phyloP scores from a whole-genome alignment of 2,888 invertebrate genomes.

The Eilema sororculum region DNA sequence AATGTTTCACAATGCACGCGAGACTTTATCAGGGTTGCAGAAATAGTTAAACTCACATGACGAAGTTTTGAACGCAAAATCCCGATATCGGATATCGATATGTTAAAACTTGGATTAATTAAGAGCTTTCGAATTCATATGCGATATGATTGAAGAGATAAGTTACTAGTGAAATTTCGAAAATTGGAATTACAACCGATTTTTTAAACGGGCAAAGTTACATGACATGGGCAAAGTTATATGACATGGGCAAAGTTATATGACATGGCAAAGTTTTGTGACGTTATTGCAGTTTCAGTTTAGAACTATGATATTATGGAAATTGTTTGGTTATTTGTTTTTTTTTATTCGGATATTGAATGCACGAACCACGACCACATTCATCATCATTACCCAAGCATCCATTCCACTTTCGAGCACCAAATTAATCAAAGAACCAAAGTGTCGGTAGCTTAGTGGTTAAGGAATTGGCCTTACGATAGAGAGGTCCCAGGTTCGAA shows the following conservation, averaged over 20 bases:
- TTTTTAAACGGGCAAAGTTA: not conserved
- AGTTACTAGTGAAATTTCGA: not conserved
- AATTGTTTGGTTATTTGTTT: not conserved
- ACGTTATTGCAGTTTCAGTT: not conserved
- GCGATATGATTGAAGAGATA: not conserved
- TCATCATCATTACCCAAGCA: no score
- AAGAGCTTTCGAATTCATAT: conserved; percentile 5
- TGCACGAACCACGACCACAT: no score
- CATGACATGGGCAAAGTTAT: not conserved
- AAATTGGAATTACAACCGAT: not conserved
- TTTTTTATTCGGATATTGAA: no score
- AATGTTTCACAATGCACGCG: not conserved
- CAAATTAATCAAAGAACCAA: no score
- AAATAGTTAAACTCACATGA: conserved; percentile 15
- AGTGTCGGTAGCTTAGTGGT: no score
- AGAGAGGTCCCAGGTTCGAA: no score
- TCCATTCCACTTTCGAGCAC: no score
- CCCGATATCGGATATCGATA: conserved; percentile 17
- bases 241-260: not conserved
- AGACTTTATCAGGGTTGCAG: conserved; percentile 4
- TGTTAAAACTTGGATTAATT: conserved; percentile 8
- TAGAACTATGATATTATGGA: not conserved
- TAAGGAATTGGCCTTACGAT: no score
- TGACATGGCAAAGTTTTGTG: not conserved
- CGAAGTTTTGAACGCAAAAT: conserved; percentile 16